These are phyloP conservation scores for Drosophila mimica DNA, from an alignment of 2,888 invertebrate genomes.

Conservation along the genomic window DNA sequence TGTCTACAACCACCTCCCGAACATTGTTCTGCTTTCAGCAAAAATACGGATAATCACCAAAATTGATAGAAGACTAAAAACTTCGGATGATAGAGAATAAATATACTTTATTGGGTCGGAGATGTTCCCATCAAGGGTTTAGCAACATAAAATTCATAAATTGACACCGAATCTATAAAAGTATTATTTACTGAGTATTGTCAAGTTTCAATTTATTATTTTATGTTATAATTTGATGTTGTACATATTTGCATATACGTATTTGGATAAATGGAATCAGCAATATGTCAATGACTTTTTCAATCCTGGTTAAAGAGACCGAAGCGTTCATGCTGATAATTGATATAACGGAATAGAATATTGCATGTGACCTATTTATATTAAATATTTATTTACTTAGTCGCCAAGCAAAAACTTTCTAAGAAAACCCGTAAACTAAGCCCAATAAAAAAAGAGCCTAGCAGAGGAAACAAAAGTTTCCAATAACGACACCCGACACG, in stretches of 20 bases:
- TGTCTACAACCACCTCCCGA: too few species aligned
- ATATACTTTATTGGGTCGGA: too few species aligned
- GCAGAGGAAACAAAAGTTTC: slow-evolving; percentile 5
- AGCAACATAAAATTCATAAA: too few species aligned
- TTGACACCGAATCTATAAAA: background rate
- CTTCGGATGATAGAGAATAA: too few species aligned
- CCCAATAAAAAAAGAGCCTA: background rate
- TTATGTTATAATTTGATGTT: background rate
- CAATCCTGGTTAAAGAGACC: background rate
- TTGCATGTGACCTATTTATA: slow-evolving; percentile 17
- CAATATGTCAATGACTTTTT: background rate
- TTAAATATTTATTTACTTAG: slow-evolving; percentile 13
- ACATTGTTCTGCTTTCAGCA: too few species aligned
- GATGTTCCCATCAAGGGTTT: too few species aligned
- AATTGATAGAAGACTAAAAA: too few species aligned
- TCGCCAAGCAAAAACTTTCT: slow-evolving; percentile 5
- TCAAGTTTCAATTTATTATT: background rate
- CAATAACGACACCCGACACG: slow-evolving; percentile 10
- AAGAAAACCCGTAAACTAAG: slow-evolving; percentile 5
- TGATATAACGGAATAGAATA: background rate
- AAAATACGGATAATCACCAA: too few species aligned
- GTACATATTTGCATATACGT: background rate
- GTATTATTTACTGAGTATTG: too few species aligned
- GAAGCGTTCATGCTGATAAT: background rate
- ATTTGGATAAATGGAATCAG: background rate